Evolutionary conservation across 2,797 vertebrate genomes (phyloP).

Genomic region (Danionella dracula): DNA sequence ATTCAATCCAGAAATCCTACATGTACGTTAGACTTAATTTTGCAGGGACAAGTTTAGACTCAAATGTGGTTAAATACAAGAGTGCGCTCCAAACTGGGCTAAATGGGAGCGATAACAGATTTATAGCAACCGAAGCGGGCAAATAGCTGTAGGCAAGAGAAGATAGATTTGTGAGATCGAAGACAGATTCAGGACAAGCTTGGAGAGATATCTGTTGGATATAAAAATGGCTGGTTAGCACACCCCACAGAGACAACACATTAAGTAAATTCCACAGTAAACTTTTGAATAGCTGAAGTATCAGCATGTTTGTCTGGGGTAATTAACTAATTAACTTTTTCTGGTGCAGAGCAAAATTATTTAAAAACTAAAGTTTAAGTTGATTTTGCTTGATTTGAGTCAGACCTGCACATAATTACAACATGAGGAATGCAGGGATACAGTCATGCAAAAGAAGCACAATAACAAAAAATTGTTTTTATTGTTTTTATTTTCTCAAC

Average conservation of each 20-base stretch:
- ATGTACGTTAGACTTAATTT: not conserved
- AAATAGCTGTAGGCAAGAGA: constrained; percentile 14
- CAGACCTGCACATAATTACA: no score
- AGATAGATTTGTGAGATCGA: constrained; percentile 30
- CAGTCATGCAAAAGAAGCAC: no score
- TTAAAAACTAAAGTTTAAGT: no score
- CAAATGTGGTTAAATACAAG: not conserved
- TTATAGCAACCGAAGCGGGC: constrained; percentile 13
- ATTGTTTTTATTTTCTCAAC: no score
- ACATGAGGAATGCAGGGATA: no score
- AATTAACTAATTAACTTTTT: no score
- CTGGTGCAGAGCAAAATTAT: not conserved
- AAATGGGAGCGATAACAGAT: constrained; percentile 21
- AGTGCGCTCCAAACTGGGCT: constrained; percentile 2
- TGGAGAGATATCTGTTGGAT: not conserved
- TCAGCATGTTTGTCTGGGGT: not conserved
- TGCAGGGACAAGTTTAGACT: constrained; percentile 21
- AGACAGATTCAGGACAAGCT: constrained; percentile 33
- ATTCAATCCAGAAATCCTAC: not conserved
- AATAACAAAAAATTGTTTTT: no score
- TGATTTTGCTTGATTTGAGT: no score
- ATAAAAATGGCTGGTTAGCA: not conserved
- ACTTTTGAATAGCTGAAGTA: not conserved
- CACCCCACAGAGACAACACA: not conserved
- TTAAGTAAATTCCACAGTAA: not conserved